Percentiles rank a stretch among this genome's conserved stretches.
Conservation (phyloP, 2,113 vertebrate species). For the Xyrauchen texanus region DNA sequence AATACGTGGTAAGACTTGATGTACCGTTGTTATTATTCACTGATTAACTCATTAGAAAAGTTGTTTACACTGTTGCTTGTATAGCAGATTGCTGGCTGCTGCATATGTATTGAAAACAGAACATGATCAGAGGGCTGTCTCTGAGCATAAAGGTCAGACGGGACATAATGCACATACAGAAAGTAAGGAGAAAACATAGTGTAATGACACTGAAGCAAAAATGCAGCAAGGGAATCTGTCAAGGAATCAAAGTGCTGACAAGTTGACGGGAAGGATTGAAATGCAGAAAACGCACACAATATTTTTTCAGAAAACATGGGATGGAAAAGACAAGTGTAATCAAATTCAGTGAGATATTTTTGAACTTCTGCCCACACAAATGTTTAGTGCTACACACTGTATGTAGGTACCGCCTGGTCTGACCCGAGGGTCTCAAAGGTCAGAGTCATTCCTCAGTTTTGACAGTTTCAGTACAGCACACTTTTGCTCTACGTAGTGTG, state of each 20-base stretch:
- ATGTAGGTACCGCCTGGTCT: conserved; percentile 47
- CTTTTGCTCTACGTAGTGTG: too few relatives aligned
- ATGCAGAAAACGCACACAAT: conserved; percentile 67
- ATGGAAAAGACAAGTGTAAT: conserved; percentile 62
- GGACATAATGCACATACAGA: conserved; percentile 72
- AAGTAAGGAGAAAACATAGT: conserved; percentile 71
- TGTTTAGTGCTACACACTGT: conserved; percentile 53
- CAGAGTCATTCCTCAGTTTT: conserved; percentile 37
- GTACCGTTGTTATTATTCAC: neutral
- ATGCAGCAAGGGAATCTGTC: conserved; percentile 74
- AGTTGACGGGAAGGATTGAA: conserved; percentile 72
- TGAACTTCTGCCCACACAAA: conserved; percentile 55
- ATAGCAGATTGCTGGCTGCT: conserved; percentile 57
- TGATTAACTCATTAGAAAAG: conserved; percentile 50
- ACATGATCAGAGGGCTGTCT: conserved; percentile 63
- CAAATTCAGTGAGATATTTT: conserved; percentile 64
- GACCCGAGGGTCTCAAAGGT: conserved; percentile 40
- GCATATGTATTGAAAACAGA: conserved; percentile 63
- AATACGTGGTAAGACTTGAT: neutral
- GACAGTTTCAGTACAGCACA: conserved; percentile 1
- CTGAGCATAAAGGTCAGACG: conserved; percentile 69
- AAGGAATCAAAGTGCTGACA: conserved; percentile 77
- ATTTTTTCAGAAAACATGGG: conserved; percentile 39
- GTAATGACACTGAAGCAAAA: conserved; percentile 74
- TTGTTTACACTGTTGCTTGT: conserved; percentile 63